phyloP scores from a whole-genome alignment of 1,140 invertebrate species.

The Scaptomyza pallida region DNA sequence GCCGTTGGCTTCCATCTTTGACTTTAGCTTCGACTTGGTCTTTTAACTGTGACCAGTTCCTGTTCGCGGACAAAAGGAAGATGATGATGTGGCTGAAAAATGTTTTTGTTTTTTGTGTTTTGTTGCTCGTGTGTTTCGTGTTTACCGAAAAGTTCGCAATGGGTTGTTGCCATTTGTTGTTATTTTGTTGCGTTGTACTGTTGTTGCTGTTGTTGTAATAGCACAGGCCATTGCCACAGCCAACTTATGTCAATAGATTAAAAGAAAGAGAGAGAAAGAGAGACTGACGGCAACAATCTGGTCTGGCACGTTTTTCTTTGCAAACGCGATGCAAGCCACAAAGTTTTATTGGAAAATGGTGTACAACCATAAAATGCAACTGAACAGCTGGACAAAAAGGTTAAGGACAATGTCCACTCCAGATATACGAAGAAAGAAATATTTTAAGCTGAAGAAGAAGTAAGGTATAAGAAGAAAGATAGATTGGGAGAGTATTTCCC shows the following conservation, averaged over 20 bases:
- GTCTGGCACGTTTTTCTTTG: constrained; percentile 59
- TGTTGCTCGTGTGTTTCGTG: constrained; percentile 24
- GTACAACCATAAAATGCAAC: constrained; percentile 57
- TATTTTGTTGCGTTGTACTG: constrained; percentile 9
- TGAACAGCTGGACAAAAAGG: constrained; percentile 59
- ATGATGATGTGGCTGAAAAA: constrained; percentile 63
- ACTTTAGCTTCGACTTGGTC: constrained; percentile 8
- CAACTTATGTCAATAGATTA: constrained; percentile 67
- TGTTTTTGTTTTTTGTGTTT: constrained; percentile 24
- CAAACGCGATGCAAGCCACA: constrained; percentile 22
- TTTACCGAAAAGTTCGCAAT: constrained; percentile 39
- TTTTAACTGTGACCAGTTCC: constrained; percentile 62
- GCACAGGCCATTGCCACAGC: constrained; percentile 57
- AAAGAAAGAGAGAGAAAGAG: too few species aligned
- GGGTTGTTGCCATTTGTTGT: constrained; percentile 12
- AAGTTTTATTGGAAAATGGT: constrained; percentile 45
- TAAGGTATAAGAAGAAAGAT: background rate
- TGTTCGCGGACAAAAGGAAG: constrained; percentile 74
- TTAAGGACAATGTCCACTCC: constrained; percentile 58
- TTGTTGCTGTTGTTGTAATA: constrained; percentile 43
- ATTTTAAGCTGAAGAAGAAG: background rate
- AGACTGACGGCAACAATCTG: constrained; percentile 63
- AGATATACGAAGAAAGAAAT: background rate
- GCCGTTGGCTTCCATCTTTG: background rate
- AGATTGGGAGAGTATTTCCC: background rate